Conservation (phyloP, 2,797 vertebrate species). For the Phylloscopus collybita region DNA sequence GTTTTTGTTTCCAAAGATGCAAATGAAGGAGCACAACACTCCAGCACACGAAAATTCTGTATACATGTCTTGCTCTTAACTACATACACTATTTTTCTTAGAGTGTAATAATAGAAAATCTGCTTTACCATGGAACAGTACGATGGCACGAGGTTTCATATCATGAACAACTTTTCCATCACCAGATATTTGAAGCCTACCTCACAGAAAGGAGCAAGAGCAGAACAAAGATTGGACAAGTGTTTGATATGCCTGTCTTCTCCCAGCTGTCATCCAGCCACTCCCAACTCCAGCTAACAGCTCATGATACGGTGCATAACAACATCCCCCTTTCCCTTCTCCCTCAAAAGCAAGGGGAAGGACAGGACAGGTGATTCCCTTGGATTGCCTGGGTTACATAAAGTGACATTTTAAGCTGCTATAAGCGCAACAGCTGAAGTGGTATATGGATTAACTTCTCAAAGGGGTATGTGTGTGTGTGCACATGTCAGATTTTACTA, state of each 20-base stretch:
- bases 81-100: not conserved
- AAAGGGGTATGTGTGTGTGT: not conserved
- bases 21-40: not conserved
- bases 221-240: not conserved
- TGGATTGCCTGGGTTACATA: not conserved
- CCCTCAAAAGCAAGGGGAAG: not conserved
- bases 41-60: not conserved
- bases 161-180: not conserved
- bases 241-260: constrained; percentile 3
- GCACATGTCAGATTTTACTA: not conserved
- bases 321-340: not conserved
- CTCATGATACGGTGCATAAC: fast-evolving
- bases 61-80: not conserved
- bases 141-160: not conserved
- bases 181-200: not conserved
- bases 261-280: constrained; percentile 42
- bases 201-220: not conserved
- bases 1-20: not conserved
- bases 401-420: constrained; percentile 31
- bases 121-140: not conserved
- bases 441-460: constrained; percentile 21
- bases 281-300: not conserved
- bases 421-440: constrained; percentile 24
- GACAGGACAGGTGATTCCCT: constrained; percentile 41
- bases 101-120: not conserved